Evolutionary conservation across 2,797 vertebrate species (phyloP).

Genomic region (Anabas testudineus): DNA sequence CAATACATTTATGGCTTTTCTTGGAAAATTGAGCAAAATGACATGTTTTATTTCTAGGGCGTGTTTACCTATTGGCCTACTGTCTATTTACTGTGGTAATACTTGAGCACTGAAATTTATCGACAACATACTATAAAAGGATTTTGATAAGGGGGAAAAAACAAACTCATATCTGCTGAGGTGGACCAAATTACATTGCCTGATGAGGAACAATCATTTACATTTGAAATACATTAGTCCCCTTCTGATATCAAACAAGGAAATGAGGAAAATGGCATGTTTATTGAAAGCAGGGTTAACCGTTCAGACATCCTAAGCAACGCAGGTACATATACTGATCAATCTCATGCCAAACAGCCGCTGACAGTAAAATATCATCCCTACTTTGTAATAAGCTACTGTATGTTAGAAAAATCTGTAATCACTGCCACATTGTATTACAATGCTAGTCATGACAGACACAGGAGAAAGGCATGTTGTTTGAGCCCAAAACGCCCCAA

Average conservation of each 20-base stretch:
- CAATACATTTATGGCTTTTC: too few relatives aligned
- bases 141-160: too few relatives aligned
- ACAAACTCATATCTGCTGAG: background rate
- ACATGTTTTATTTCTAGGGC: too few relatives aligned
- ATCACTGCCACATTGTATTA: constrained; percentile 67
- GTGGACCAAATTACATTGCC: background rate
- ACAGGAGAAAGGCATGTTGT: constrained; percentile 63
- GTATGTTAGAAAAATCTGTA: constrained; percentile 66
- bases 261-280: constrained; percentile 75
- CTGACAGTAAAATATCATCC: constrained; percentile 62
- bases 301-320: constrained; percentile 77
- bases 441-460: constrained; percentile 66
- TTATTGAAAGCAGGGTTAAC: constrained; percentile 84
- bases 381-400: constrained; percentile 55
- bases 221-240: constrained; percentile 13
- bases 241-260: constrained; percentile 36
- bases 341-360: constrained; percentile 77
- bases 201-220: constrained; percentile 4
- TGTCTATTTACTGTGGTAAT: too few relatives aligned
- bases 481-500: constrained; percentile 60
- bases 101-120: too few relatives aligned
- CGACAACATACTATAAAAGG: too few relatives aligned
- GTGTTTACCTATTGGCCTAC: too few relatives aligned
- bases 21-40: too few relatives aligned
- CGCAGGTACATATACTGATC: constrained; percentile 59